phyloP scores from a whole-genome alignment of 2,797 vertebrate genomes.

The Heliangelus exortis region DNA sequence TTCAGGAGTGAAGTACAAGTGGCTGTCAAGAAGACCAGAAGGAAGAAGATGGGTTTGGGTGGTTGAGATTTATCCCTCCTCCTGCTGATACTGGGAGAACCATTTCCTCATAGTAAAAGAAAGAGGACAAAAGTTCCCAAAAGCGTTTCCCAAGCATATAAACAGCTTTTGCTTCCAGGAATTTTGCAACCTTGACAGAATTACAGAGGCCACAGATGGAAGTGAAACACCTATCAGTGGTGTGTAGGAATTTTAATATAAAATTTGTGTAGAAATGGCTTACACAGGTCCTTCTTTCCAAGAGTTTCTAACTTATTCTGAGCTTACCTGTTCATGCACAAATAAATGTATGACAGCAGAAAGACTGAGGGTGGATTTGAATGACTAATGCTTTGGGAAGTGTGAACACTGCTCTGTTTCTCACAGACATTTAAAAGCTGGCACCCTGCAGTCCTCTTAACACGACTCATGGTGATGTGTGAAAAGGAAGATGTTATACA shows the following conservation, averaged over 20 bases:
- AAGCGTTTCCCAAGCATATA: not conserved
- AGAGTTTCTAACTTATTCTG: not conserved
- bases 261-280: not conserved
- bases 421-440: constrained; percentile 34
- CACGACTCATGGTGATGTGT: not conserved
- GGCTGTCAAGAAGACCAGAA: not conserved
- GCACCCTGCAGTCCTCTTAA: not conserved
- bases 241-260: not conserved
- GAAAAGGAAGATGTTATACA: constrained; percentile 4
- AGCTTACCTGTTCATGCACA: constrained; percentile 36
- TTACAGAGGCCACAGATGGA: not conserved
- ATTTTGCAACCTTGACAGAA: not conserved
- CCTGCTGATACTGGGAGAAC: not conserved
- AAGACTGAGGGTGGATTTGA: constrained; percentile 25
- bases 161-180: not conserved
- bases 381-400: not conserved
- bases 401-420: not conserved
- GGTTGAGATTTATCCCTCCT: not conserved
- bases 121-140: not conserved
- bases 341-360: constrained; percentile 2
- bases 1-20: not conserved
- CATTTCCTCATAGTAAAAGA: not conserved
- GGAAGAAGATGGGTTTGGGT: not conserved
- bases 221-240: not conserved
- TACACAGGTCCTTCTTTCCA: not conserved